Evolutionary conservation across 64 coral and sea anemone species (phyloP).

Genomic region (Montipora sp.): DNA sequence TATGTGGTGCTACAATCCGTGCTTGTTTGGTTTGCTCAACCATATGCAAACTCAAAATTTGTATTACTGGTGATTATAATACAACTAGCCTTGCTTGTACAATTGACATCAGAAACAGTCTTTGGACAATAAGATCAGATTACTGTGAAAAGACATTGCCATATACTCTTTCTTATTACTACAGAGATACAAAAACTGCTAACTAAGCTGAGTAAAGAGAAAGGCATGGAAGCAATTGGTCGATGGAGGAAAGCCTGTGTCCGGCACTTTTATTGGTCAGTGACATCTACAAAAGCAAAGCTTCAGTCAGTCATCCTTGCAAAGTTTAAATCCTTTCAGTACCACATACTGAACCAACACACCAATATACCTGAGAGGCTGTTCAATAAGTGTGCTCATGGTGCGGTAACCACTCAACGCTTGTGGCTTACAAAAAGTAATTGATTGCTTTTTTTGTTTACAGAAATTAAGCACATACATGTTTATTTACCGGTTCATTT

Average conservation of each 20-base stretch:
- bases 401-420: conserved; percentile 47
- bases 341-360: conserved; percentile 34
- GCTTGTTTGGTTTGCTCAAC: too few species aligned
- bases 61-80: too few species aligned
- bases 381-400: conserved; percentile 63
- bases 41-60: too few species aligned
- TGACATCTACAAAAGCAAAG: conserved; percentile 69
- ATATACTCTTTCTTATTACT: neutral
- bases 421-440: conserved; percentile 65
- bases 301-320: conserved; percentile 48
- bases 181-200: conserved; percentile 63
- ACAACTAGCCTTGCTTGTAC: too few species aligned
- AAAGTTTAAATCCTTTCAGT: conserved; percentile 54
- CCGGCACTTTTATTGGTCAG: conserved; percentile 62
- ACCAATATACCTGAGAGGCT: conserved; percentile 36
- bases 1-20: too few species aligned
- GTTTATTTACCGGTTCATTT: too few species aligned
- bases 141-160: too few species aligned
- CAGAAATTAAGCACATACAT: too few species aligned
- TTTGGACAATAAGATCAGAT: too few species aligned
- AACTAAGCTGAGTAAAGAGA: conserved; percentile 62
- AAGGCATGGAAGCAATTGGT: conserved; percentile 49
- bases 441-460: too few species aligned
- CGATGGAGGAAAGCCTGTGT: conserved; percentile 67
- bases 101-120: too few species aligned